Percentiles rank a stretch among this genome's conserved stretches.
These are phyloP conservation scores for Cladopsammia gracilis DNA, from an alignment of 64 coral and sea anemone species.

Conservation along the genomic window DNA sequence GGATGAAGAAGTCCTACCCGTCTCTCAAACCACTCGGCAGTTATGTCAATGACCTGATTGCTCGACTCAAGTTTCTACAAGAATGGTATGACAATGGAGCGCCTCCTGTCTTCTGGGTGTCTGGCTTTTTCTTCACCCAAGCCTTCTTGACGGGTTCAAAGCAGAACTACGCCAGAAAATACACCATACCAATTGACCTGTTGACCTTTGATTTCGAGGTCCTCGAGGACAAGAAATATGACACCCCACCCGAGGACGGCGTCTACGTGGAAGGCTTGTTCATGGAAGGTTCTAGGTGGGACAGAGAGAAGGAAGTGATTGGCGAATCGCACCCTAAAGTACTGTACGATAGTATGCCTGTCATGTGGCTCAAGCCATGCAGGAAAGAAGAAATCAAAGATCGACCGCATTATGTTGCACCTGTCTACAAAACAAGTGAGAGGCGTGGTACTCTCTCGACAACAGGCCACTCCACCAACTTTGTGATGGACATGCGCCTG, in stretches of 20 bases:
- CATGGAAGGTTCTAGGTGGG: conserved; percentile 96
- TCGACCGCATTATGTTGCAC: conserved; percentile 87
- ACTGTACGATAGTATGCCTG: conserved; percentile 86
- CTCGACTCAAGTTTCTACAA: conserved; percentile 94
- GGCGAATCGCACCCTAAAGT: conserved; percentile 94
- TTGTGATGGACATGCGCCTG: conserved; percentile 99
- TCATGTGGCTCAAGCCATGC: conserved; percentile 96
- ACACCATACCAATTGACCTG: conserved; percentile 97
- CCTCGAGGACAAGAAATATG: conserved; percentile 91
- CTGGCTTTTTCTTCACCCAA: conserved; percentile 98
- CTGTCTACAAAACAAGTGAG: conserved; percentile 99
- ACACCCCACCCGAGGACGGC: conserved; percentile 92
- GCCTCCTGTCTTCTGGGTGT: conserved; percentile 94
- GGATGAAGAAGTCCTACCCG: conserved; percentile 99
- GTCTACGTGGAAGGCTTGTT: conserved; percentile 95
- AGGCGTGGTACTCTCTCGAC: conserved; percentile 96
- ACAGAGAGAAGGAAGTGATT: conserved; percentile 80
- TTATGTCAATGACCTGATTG: conserved; percentile 96
- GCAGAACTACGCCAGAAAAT: conserved; percentile 97
- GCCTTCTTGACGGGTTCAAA: conserved; percentile 99
- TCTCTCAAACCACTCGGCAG: conserved; percentile 97
- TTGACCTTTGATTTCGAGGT: conserved; percentile 94
- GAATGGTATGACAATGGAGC: conserved; percentile 97
- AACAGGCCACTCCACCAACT: conserved; percentile 99
- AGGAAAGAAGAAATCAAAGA: conserved; percentile 94